phyloP scores from a whole-genome alignment of 2,113 vertebrate species.

The Lagopus leucura region DNA sequence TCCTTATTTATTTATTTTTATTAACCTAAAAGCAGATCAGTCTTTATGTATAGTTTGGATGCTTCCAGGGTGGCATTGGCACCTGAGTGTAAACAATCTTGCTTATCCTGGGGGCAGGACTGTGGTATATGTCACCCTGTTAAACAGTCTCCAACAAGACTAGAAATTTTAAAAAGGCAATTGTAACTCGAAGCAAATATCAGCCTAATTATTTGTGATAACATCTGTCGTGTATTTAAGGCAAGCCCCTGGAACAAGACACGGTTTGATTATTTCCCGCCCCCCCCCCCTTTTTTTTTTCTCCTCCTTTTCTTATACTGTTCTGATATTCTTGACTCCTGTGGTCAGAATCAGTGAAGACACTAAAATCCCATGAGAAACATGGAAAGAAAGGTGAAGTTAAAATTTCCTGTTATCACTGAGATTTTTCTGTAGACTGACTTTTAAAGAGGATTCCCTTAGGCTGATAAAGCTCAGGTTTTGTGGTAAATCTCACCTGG shows the following conservation, averaged over 20 bases:
- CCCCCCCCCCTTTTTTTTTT: not conserved
- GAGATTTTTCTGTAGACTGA: not conserved
- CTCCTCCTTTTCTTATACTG: not conserved
- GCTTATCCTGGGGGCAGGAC: constrained; percentile 7
- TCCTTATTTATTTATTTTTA: not conserved
- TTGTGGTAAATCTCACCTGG: not conserved
- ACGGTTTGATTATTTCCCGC: not conserved
- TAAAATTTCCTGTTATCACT: not conserved
- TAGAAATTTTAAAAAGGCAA: constrained; percentile 72
- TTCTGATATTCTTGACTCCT: constrained; percentile 37
- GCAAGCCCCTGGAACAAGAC: constrained; percentile 62
- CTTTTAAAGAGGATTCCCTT: not conserved
- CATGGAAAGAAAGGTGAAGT: not conserved
- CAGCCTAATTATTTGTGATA: constrained; percentile 83
- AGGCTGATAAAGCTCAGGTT: not conserved
- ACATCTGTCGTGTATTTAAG: constrained; percentile 78
- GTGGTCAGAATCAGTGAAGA: not conserved
- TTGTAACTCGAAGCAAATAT: constrained; percentile 76
- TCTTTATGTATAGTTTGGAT: not conserved
- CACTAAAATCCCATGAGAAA: not conserved
- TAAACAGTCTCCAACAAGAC: constrained; percentile 49
- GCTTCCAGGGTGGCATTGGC: not conserved
- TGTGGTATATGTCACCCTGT: constrained; percentile 53
- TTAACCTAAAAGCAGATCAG: not conserved
- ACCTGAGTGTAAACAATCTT: constrained; percentile 46